A percentile compares a stretch with the other conserved stretches of the same genome.
phyloP scores from a whole-genome alignment of 2,888 invertebrate genomes.

The Nymphalis urticae region DNA sequence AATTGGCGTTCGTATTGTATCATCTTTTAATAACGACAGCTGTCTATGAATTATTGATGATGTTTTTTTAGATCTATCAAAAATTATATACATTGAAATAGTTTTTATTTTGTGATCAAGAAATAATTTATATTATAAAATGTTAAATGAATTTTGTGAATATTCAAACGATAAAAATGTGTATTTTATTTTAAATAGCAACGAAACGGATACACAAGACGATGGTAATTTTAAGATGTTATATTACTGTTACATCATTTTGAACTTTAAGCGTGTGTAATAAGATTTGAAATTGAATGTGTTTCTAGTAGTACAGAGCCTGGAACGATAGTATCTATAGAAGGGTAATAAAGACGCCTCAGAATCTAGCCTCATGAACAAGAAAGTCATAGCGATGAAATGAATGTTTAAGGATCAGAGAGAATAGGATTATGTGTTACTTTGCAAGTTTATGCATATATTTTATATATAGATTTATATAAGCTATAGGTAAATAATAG shows the following conservation, averaged over 20 bases:
- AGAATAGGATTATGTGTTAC: slow-evolving; percentile 6
- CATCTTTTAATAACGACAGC: slow-evolving; percentile 4
- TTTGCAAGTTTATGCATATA: neutral
- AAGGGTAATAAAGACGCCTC: slow-evolving; percentile 69
- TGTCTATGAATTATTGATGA: slow-evolving; percentile 7
- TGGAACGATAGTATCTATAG: slow-evolving; percentile 60
- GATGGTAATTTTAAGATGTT: slow-evolving; percentile 46
- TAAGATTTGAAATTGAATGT: slow-evolving; percentile 17
- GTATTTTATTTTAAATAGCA: slow-evolving; percentile 58
- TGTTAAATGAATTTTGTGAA: neutral
- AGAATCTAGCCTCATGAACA: slow-evolving; percentile 52
- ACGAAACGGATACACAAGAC: slow-evolving; percentile 57
- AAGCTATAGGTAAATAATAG: too few relatives aligned
- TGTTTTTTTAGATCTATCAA: neutral
- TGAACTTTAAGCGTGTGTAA: slow-evolving; percentile 48
- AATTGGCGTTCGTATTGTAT: neutral
- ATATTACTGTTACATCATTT: neutral
- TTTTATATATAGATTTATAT: too few relatives aligned
- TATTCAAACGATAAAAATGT: slow-evolving; percentile 40
- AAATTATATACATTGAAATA: neutral
- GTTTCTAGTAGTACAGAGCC: neutral
- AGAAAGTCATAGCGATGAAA: slow-evolving; percentile 34
- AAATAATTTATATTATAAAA: neutral
- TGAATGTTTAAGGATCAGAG: neutral
- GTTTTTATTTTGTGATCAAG: neutral